Evolutionary conservation across 2,888 invertebrate species (phyloP), one percentile per base, ranked within the genome.

Genomic region (Thymelicus lineola): DNA sequence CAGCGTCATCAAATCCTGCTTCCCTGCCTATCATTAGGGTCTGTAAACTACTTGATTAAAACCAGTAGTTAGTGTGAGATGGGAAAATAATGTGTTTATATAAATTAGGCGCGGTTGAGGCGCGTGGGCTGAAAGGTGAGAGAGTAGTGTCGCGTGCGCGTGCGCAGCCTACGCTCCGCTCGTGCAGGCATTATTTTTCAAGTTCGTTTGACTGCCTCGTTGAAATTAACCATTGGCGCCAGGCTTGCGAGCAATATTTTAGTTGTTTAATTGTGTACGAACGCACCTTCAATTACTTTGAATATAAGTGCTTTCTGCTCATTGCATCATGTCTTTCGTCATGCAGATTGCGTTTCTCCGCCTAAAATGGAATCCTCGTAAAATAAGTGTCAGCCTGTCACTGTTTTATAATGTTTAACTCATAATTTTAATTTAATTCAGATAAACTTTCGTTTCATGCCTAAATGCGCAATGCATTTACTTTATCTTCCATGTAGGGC

Each of bases 21-120:
- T 55, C 53, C 57, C 55, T 67, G 67, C 45, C 45, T 50, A 62
- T 63, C 63, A 69, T 63, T 69, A 63, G 5, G 38, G 48, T 36
- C 46, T 48, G 36, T 70, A 65, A 57, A 65, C 57, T 38, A 61
- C 61, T 57, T 66, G 66, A 71, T 71, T 61, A 66, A 89, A 86
- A 87, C 86, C 89, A 89, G 89, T 88, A 89, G 89, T 88, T 86
- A 82, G 81, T 77, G 75, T 76, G 78, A 85, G 85, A 86, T 87
- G 87, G 81, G 86, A 87, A 86, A 86, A 86, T 88, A 86, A 88
- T 88, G 88, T 89, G 86, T 89, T 88, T 84, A 87, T 85, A 88
- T 88, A 87, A 88, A 87, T 89, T 85, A 89, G 81, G 80, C 75
- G 72, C 77, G 73, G 81, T 77, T 48, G 62, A 0, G 71, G 73